These are phyloP conservation scores for Plutella xylostella DNA, from an alignment of 2,888 invertebrate genomes.

Conservation along the genomic window DNA sequence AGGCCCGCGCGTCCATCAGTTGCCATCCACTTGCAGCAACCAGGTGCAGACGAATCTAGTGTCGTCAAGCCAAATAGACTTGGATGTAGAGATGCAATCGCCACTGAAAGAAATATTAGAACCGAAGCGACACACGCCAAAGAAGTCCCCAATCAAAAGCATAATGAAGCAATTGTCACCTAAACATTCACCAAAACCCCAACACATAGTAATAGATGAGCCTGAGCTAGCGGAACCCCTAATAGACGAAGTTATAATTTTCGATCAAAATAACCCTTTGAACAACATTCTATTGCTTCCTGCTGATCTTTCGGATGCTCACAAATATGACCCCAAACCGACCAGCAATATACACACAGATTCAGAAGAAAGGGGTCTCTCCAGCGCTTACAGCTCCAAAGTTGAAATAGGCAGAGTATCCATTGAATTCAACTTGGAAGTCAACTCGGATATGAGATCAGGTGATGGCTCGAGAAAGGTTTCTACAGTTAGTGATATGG, in stretches of 20 bases:
- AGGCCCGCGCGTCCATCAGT: slow-evolving; percentile 10
- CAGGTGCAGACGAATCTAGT: slow-evolving; percentile 45
- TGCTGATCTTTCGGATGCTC: slow-evolving; percentile 24
- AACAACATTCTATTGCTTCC: slow-evolving; percentile 41
- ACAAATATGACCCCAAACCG: slow-evolving; percentile 32
- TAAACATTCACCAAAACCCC: slow-evolving; percentile 13
- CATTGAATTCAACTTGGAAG: background rate
- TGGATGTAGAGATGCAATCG: slow-evolving; percentile 14
- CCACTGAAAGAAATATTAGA: background rate
- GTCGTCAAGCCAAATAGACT: slow-evolving; percentile 48
- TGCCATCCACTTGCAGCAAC: slow-evolving; percentile 30
- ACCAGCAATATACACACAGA: too few species aligned
- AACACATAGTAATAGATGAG: background rate
- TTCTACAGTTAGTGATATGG: slow-evolving; percentile 6
- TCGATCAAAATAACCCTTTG: slow-evolving; percentile 46
- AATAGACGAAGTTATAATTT: slow-evolving; percentile 27
- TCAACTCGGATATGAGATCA: background rate
- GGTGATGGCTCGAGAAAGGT: background rate
- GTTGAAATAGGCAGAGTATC: background rate
- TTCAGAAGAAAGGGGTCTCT: background rate
- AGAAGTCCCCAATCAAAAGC: background rate
- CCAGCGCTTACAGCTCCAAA: background rate
- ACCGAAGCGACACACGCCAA: background rate
- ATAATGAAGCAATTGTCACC: background rate
- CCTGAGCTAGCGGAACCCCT: background rate